phyloP scores from a whole-genome alignment of 2,888 invertebrate genomes.

The Ormia ochracea region DNA sequence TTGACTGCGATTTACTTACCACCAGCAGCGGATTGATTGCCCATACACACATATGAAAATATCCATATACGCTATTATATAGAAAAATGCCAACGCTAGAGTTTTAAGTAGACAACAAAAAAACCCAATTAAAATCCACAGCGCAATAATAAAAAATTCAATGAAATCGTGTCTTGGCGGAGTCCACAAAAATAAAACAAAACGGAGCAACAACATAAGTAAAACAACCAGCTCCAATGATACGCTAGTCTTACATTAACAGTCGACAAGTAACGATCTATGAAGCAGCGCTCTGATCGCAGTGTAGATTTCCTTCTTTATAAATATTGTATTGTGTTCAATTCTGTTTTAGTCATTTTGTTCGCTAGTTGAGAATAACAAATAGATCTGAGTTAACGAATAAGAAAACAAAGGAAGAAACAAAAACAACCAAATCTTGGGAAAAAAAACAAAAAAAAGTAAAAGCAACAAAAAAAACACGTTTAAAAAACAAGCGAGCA shows the following conservation, averaged over 20 bases:
- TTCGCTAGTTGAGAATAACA: conserved; percentile 47
- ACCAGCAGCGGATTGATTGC: no score
- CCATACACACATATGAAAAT: no score
- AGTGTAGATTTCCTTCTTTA: conserved; percentile 5
- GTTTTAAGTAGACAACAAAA: conserved; percentile 29
- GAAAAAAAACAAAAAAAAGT: conserved; percentile 10
- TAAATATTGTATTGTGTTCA: conserved; percentile 47
- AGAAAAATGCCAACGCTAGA: no score
- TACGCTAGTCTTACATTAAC: conserved; percentile 56
- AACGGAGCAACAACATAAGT: conserved; percentile 46
- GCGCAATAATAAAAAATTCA: conserved; percentile 1
- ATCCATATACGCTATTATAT: no score
- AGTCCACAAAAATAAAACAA: conserved; percentile 12
- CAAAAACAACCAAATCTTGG: conserved; percentile 28
- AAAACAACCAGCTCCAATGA: conserved; percentile 49
- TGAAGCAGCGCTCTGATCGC: conserved; percentile 40
- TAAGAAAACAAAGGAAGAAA: conserved; percentile 39
- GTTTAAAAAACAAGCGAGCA: conserved; percentile 41
- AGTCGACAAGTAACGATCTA: conserved; percentile 57
- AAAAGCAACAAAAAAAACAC: conserved; percentile 53
- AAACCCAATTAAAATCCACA: conserved; percentile 19
- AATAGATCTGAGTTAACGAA: conserved; percentile 43
- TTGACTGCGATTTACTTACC: no score
- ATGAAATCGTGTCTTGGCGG: conserved; percentile 9
- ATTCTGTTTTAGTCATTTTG: conserved; percentile 54